Percentiles rank a stretch among this genome's conserved stretches.
These are phyloP conservation scores for Microtus richardsoni DNA, from an alignment of 2,113 vertebrate genomes.

Conservation along the genomic window DNA sequence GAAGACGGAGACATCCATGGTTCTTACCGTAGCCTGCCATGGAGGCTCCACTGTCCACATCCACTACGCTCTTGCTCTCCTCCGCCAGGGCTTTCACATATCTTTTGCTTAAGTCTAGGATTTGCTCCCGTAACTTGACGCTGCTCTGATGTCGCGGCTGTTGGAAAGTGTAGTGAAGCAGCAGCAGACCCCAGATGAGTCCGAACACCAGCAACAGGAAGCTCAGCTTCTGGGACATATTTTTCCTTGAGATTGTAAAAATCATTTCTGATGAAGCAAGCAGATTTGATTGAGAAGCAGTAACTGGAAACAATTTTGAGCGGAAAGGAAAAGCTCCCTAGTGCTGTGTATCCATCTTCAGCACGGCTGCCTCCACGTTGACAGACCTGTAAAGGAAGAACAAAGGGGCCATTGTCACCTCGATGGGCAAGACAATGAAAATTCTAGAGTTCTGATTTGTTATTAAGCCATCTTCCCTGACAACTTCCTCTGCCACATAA, in stretches of 20 bases:
- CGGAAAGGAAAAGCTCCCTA: constrained; percentile 10
- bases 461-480: background rate
- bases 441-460: constrained; percentile 3
- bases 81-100: constrained; percentile 97
- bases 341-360: constrained; percentile 80
- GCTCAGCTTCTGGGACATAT: constrained; percentile 97
- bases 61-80: constrained; percentile 93
- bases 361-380: constrained; percentile 59
- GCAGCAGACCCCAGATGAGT: constrained; percentile 96
- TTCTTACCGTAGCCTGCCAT: constrained; percentile 97
- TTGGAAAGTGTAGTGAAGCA: constrained; percentile 95
- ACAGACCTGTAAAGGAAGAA: constrained; percentile 63
- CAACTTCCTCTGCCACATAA: constrained; percentile 42
- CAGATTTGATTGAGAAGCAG: constrained; percentile 36
- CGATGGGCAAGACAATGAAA: background rate
- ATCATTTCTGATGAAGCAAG: constrained; percentile 90
- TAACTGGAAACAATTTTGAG: constrained; percentile 16
- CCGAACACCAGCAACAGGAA: constrained; percentile 94
- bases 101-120: constrained; percentile 95
- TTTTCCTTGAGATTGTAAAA: constrained; percentile 93
- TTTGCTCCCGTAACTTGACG: constrained; percentile 94
- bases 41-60: constrained; percentile 91
- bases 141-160: constrained; percentile 96
- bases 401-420: constrained; percentile 39
- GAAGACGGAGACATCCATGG: background rate